These are phyloP conservation scores for Clarias pachynema DNA, from an alignment of 2,797 vertebrate species.

Conservation along the genomic window DNA sequence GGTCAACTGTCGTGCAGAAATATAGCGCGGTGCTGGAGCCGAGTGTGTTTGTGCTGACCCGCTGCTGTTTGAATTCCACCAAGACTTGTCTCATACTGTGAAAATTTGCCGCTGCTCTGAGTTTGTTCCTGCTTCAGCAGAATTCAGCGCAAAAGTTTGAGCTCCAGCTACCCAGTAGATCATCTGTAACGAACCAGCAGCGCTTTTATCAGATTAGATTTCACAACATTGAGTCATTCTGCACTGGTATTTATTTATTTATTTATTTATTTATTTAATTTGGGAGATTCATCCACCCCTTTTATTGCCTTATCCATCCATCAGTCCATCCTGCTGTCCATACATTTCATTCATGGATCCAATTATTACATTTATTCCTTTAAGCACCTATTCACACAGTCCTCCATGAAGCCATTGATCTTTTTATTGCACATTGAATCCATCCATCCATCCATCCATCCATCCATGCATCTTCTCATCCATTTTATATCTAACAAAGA, in stretches of 20 bases:
- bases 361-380: neutral
- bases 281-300: neutral
- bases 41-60: constrained; percentile 21
- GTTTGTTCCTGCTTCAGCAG: constrained; percentile 33
- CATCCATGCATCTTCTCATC: neutral
- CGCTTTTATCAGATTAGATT: neutral
- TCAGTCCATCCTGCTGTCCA: neutral
- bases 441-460: neutral
- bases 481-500: too few relatives aligned
- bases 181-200: neutral
- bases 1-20: constrained; percentile 22
- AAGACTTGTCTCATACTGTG: constrained; percentile 3
- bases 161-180: neutral
- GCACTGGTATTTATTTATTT: neutral
- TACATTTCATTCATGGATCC: neutral
- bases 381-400: neutral
- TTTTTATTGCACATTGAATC: neutral
- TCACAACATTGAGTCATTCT: constrained; percentile 4
- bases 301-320: neutral
- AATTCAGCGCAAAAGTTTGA: neutral
- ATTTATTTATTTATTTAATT: neutral
- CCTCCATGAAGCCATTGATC: neutral
- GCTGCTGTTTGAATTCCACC: constrained; percentile 17
- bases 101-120: constrained; percentile 7
- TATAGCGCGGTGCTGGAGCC: neutral